Conservation (phyloP, 2,113 vertebrate genomes). For the Seriola aureovittata region DNA sequence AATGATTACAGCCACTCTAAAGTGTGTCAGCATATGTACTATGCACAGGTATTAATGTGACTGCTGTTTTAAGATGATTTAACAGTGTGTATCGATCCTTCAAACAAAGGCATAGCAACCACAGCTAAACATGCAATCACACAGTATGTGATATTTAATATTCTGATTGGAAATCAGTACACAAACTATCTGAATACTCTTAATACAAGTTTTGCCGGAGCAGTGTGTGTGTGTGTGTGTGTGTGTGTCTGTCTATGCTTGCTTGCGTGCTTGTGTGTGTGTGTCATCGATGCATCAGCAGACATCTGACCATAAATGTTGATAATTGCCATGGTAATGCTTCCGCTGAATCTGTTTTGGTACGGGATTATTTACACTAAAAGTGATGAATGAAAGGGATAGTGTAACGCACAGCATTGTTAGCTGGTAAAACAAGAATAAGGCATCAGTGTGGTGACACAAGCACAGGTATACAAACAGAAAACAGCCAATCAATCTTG, state of each 20-base stretch:
- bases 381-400: neutral
- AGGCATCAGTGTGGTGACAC: constrained; percentile 11
- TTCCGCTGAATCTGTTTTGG: neutral
- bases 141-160: no score
- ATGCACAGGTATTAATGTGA: no score
- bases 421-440: neutral
- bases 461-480: neutral
- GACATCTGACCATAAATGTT: neutral
- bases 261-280: neutral
- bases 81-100: no score
- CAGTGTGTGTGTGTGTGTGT: neutral
- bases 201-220: neutral
- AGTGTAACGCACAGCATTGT: no score
- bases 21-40: no score
- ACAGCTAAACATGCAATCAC: no score
- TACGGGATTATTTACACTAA: neutral
- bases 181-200: neutral
- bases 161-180: neutral
- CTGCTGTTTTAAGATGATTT: no score
- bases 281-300: neutral
- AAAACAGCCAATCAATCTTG: no score
- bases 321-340: neutral
- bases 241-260: neutral
- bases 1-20: neutral
- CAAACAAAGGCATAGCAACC: no score